Conservation (phyloP, 2,113 vertebrate species). For the Hemicordylus capensis region DNA sequence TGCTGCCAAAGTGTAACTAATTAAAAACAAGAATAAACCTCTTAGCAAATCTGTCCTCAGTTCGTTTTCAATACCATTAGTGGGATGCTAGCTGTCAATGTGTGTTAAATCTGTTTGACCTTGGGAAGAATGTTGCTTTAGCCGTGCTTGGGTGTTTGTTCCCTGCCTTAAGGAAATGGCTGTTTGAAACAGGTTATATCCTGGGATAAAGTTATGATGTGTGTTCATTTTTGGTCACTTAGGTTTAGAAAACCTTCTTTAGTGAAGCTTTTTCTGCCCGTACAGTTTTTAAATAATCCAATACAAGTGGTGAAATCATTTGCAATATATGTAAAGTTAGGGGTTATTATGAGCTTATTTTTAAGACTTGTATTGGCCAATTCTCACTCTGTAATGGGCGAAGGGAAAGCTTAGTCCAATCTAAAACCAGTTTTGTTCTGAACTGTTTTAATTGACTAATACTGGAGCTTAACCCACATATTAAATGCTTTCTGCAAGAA, state of each 20-base stretch:
- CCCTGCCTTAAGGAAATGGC: no score
- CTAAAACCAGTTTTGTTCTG: background rate
- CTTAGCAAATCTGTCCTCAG: constrained; percentile 31
- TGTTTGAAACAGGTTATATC: background rate
- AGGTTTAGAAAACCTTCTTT: background rate
- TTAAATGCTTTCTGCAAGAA: constrained; percentile 21
- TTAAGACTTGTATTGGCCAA: background rate
- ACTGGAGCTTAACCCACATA: constrained; percentile 32
- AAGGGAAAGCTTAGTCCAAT: constrained; percentile 12
- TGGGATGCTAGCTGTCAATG: background rate
- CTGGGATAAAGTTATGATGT: background rate
- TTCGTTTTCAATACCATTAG: constrained; percentile 8
- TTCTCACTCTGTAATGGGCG: background rate
- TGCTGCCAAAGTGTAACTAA: background rate
- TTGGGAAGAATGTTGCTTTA: constrained; percentile 7
- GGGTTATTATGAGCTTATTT: background rate
- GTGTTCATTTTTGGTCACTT: background rate
- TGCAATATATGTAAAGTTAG: background rate
- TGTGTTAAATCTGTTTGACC: constrained; percentile 14
- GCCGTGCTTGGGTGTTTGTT: background rate
- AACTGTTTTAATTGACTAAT: background rate
- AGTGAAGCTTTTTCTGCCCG: background rate
- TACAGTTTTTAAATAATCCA: background rate
- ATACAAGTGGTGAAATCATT: background rate
- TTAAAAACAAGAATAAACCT: constrained; percentile 27